Percentiles rank a stretch among this genome's conserved stretches.
These are phyloP conservation scores for Galemys pyrenaicus DNA, from an alignment of 2,113 vertebrate genomes.

Conservation along the genomic window DNA sequence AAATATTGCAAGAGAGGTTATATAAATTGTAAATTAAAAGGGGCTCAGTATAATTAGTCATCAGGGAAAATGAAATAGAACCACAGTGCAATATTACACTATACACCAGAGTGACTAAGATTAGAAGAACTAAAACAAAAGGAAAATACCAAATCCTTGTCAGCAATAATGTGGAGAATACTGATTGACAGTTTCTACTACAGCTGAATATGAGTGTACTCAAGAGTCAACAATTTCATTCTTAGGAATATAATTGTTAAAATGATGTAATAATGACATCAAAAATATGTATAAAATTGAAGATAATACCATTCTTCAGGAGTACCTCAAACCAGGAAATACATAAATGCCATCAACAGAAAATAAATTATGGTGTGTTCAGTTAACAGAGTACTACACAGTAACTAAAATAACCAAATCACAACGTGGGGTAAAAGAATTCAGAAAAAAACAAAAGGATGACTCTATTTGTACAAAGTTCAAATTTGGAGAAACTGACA, in stretches of 20 bases:
- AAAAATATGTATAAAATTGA: background rate
- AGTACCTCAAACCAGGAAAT: background rate
- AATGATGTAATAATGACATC: background rate
- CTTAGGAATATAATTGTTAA: background rate
- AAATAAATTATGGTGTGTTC: background rate
- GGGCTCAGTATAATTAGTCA: background rate
- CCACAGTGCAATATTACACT: background rate
- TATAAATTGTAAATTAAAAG: background rate
- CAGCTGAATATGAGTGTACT: background rate
- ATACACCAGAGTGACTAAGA: background rate
- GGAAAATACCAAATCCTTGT: background rate
- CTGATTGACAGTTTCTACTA: background rate
- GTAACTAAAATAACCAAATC: background rate
- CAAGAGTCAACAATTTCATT: background rate
- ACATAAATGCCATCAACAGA: background rate
- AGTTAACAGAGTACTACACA: background rate
- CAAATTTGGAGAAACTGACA: background rate
- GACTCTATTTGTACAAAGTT: background rate
- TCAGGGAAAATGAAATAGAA: background rate
- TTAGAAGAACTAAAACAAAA: background rate
- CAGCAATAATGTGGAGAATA: background rate
- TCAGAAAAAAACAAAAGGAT: background rate
- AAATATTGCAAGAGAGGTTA: background rate
- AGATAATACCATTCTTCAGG: background rate
- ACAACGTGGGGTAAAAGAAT: background rate